A percentile compares a stretch with the other conserved stretches of the same genome.
These are phyloP conservation scores for Arvicanthis niloticus DNA, from an alignment of 2,113 vertebrate species.

Conservation along the genomic window DNA sequence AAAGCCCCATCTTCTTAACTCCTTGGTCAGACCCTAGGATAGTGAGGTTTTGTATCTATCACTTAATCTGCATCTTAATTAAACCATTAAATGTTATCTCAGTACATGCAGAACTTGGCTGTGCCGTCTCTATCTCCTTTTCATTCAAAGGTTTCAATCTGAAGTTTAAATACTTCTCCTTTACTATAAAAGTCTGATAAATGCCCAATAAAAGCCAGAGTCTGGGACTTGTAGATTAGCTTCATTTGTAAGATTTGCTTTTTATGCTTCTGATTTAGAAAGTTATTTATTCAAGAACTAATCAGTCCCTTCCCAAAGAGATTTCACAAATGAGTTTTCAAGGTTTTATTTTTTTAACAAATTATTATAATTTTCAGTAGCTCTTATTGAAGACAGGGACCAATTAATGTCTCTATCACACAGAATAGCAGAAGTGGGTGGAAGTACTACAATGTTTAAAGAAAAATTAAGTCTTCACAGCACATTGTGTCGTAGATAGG, in stretches of 20 bases:
- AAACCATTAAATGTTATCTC: constrained; percentile 79
- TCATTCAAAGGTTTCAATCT: constrained; percentile 70
- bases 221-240: constrained; percentile 58
- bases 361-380: constrained; percentile 45
- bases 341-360: constrained; percentile 46
- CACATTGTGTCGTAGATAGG: not conserved
- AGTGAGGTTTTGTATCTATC: constrained; percentile 79
- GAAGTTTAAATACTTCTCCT: constrained; percentile 47
- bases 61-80: constrained; percentile 86
- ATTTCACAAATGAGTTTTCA: constrained; percentile 64
- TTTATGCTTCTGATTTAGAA: constrained; percentile 42
- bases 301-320: constrained; percentile 22
- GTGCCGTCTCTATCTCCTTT: constrained; percentile 75
- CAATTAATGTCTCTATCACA: constrained; percentile 51
- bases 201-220: constrained; percentile 61
- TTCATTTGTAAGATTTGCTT: constrained; percentile 37
- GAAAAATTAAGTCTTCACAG: constrained; percentile 42
- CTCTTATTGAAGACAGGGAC: not conserved
- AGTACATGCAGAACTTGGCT: constrained; percentile 71
- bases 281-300: constrained; percentile 67
- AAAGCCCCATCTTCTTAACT: constrained; percentile 75
- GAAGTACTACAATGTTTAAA: not conserved
- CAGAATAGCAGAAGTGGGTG: not conserved
- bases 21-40: constrained; percentile 18
- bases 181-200: constrained; percentile 59